Percentiles rank a stretch among this genome's conserved stretches.
Conservation (phyloP, 2,113 vertebrate genomes). For the Morone saxatilis region DNA sequence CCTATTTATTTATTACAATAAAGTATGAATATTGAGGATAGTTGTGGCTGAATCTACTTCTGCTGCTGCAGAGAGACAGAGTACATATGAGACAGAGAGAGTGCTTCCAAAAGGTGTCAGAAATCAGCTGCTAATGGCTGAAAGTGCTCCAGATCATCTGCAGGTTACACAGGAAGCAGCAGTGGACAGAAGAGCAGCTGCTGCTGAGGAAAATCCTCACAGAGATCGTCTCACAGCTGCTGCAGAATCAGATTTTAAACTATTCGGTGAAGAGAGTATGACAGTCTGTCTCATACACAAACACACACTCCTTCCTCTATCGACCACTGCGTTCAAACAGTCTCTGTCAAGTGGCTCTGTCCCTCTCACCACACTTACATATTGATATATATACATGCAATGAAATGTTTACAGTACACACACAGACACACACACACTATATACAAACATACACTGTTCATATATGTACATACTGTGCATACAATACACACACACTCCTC, state of each 20-base stretch:
- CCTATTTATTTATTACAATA: too few relatives aligned
- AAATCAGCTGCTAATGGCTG: constrained; percentile 34
- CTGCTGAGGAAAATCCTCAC: neutral
- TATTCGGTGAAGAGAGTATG: neutral
- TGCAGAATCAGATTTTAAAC: neutral
- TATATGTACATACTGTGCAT: neutral
- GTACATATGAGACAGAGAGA: neutral
- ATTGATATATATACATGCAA: neutral
- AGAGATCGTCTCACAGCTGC: constrained; percentile 17
- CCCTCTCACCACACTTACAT: neutral
- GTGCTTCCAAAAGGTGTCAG: constrained; percentile 23
- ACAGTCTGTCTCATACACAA: neutral
- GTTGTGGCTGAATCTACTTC: neutral
- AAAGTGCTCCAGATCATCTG: constrained; percentile 22
- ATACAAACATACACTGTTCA: neutral
- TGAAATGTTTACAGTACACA: constrained; percentile 14
- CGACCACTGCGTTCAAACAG: neutral
- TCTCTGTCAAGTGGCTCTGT: constrained; percentile 5
- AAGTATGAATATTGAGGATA: too few relatives aligned
- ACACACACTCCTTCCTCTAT: neutral
- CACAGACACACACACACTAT: neutral
- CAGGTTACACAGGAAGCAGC: constrained; percentile 34
- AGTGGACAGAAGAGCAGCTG: constrained; percentile 20
- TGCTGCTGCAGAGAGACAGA: neutral
- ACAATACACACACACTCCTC: neutral